Evolutionary conservation across 1,140 invertebrate species (phyloP), one percentile per base, ranked within the genome.

Genomic region (Drosophila orena): DNA sequence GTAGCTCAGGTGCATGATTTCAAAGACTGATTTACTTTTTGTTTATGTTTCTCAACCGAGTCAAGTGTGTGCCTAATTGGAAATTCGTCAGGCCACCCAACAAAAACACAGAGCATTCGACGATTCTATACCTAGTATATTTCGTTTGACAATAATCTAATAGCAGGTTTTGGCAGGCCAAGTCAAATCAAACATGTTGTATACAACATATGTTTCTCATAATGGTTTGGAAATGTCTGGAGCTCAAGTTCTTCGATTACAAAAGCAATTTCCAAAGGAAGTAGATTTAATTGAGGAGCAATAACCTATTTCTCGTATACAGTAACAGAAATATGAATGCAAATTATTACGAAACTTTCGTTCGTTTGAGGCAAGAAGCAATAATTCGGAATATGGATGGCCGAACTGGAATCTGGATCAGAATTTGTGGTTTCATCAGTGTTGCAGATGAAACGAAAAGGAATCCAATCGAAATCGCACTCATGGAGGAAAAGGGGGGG

Each of bases 391-490:
- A 12, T 30, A 5, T 22, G 11, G 6, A 46, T 5, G 15, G 24
- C 8, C 15, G n/a, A 6, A 11, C 24, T 30, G 49, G 37, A 42
- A 59, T 59, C 14, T 2, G 35, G 30, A 57, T 20, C 17, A 10
- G 30, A 49, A 34, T 59, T 42, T 40, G 59, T 20, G 37, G 58
- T 6, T 59, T 24, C 24, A 61, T 27, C 22, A 30, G 24, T 22
- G 20, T 37, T 7, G 34, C 7, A n/a, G 54, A 15, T 12, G 54
- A n/a, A 42, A 15, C 53, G 24, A 30, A 40, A n/a, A 12, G 59
- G 24, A 62, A 59, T 42, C 59, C 54, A 42, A 62, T 62, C 24
- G 55, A 40, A 56, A 17, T 38, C 22, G 58, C n/a, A n/a, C 30
- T 6, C 49, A 35, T 17, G 17, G 11, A 52, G 37, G 12, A 14